A percentile compares a stretch with the other conserved stretches of the same genome.
Evolutionary conservation across 2,888 invertebrate genomes (phyloP).

Genomic region (Netelia melanura): DNA sequence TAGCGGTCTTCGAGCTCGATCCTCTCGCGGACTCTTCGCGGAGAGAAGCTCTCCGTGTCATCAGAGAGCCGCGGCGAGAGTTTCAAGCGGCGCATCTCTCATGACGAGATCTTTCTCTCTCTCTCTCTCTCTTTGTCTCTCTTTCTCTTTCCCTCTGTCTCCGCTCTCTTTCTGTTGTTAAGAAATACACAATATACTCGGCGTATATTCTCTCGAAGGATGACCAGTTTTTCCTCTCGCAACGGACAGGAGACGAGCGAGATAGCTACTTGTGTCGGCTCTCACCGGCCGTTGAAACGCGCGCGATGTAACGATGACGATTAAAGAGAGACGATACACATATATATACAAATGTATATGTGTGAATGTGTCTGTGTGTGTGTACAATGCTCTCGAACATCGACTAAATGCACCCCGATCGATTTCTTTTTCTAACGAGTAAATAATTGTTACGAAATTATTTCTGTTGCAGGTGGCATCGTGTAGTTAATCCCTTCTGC

Average conservation of each 20-base stretch:
- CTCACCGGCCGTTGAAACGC: conserved; percentile 49
- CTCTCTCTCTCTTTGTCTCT: too few species aligned
- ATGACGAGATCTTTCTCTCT: conserved; percentile 24
- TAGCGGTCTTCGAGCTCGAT: conserved; percentile 64
- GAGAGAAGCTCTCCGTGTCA: conserved; percentile 34
- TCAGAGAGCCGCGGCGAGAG: conserved; percentile 59
- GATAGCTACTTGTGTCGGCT: conserved; percentile 52
- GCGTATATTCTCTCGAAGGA: conserved; percentile 72
- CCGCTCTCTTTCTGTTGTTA: conserved; percentile 64
- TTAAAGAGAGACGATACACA: conserved; percentile 56
- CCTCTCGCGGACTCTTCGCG: conserved; percentile 41
- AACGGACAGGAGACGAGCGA: conserved; percentile 47
- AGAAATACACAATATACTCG: conserved; percentile 71
- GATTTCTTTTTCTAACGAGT: conserved; percentile 42
- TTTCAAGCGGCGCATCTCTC: conserved; percentile 67
- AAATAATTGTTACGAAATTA: conserved; percentile 48
- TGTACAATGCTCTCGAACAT: conserved; percentile 33
- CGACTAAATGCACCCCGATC: conserved; percentile 42
- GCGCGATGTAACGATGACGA: conserved; percentile 63
- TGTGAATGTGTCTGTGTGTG: too few species aligned
- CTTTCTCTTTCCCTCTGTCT: too few species aligned
- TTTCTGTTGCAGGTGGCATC: conserved; percentile 59
- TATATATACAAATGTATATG: conserved; percentile 38
- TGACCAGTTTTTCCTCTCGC: conserved; percentile 73
- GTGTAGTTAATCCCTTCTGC: conserved; percentile 10